Evolutionary conservation across 2,888 invertebrate species (phyloP), one percentile per base, ranked within the genome.

Genomic region (Drosophila mulleri): DNA sequence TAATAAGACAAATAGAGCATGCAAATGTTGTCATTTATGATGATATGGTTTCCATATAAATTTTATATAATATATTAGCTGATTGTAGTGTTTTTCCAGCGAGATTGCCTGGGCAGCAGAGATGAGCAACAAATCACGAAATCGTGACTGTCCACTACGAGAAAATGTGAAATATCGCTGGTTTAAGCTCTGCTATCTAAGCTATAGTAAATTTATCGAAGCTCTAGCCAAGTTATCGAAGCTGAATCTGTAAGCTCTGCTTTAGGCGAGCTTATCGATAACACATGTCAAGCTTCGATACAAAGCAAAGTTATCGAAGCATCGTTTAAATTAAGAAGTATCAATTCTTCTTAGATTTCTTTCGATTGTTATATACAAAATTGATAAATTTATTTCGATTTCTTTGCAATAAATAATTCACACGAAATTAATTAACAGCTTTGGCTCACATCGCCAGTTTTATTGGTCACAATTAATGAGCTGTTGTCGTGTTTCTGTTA

Each of bases 401-500:
- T 16, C 26, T 11, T 16, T 26, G 3, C n/a, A 41, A 54, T 41
- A 41, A 54, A 54, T 54, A 44, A 32, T 35, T 32, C 16, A 1
- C 56, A 32, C 23, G 12, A 20, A 18, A 20, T 57, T 20, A 57
- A 57, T 44, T 14, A 42, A 23, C 18, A 39, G 8, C 26, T 39
- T 47, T n/a, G 18, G 16, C 41, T 41, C 26, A 18, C 54, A 61
- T 53, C 60, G 53, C 67, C 64, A 45, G 62, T 69, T 76, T 72
- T 65, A 65, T 69, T 47, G 67, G 73, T 52, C 67, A 68, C 70
- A 74, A 79, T 77, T 76, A 77, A 77, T 77, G 73, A 61, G 62
- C 61, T 77, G 76, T 74, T 79, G 73, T 79, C 80, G 54, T 59
- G 76, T 78, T 41, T 70, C 72, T 74, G 60, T 83, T 72, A 62